Percentiles rank a stretch among this genome's conserved stretches.
Conservation (phyloP, 2,113 vertebrate species). For the Camelus dromedarius region DNA sequence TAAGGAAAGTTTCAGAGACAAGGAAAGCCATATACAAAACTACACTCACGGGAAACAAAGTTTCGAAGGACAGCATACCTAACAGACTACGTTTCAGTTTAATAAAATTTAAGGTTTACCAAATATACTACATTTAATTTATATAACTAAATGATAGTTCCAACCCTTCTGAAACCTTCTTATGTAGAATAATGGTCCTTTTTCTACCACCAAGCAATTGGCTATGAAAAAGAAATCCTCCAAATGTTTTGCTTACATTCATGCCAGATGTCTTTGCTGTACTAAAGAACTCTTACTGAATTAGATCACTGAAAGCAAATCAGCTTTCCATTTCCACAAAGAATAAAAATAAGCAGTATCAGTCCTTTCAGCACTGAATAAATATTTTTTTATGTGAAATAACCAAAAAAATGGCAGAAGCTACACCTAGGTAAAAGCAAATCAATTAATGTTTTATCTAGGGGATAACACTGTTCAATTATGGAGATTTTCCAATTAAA, state of each 20-base stretch:
- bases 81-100: conserved; percentile 57
- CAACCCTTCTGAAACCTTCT: conserved; percentile 70
- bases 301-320: conserved; percentile 80
- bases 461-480: conserved; percentile 62
- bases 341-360: conserved; percentile 53
- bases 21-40: conserved; percentile 61
- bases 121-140: conserved; percentile 72
- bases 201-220: conserved; percentile 74
- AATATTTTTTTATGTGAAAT: conserved; percentile 70
- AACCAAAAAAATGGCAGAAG: background rate
- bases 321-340: conserved; percentile 76
- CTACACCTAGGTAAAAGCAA: conserved; percentile 57
- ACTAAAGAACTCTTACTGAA: conserved; percentile 81
- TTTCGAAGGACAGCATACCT: conserved; percentile 26
- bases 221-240: conserved; percentile 78
- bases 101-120: conserved; percentile 58
- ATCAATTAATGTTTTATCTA: conserved; percentile 57
- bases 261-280: conserved; percentile 76
- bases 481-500: conserved; percentile 40
- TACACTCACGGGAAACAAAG: conserved; percentile 65
- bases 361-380: conserved; percentile 68
- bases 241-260: conserved; percentile 74
- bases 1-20: conserved; percentile 70
- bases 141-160: conserved; percentile 52
- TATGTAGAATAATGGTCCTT: conserved; percentile 64